Base-by-base conservation (phyloP, 2,888 invertebrate species). In the Sphecodes monilicornis region DNA sequence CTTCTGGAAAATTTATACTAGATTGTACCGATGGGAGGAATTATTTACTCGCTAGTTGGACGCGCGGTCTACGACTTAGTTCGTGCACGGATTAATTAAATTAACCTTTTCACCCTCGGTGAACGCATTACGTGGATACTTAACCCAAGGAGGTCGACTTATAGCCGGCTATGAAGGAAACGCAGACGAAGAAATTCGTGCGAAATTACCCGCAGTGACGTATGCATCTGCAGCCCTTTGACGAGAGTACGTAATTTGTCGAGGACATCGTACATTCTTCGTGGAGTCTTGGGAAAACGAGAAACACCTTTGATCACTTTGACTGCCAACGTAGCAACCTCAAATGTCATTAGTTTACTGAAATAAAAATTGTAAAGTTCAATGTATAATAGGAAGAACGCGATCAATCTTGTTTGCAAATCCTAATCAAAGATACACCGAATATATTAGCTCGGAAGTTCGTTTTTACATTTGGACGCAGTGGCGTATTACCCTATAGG, bases 81-180 rank as follows among this genome's bases (percentile, higher is more conserved):
- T 73, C 75, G 66, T 74, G 78, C 36, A 46, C 16, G 72, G 57
- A 73, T 78, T 89, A 86, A 88, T 88, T 89, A 71, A 86, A 88
- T 89, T 85, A 88, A 83, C 71, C 75, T 85, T 83, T 83, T 73
- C 74, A 46, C 76, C 60, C 54, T 78, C 72, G 54, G 74, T 39
- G 57, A 66, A 68, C 79, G n/a, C 82, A 75, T 81, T 76, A 80
- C 80, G 80, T 76, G 81, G 77, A 86, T 81, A 64, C 73, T 80
- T 60, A 74, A 78, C 73, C 73, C 75, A 68, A 74, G 80, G 57
- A 73, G 41, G 29, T 46, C 16, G 16, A 57, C 43, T 46, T 29
- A 54, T 29, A 43, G 18, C 16, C 29, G 18, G 4, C 74, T 39
- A 4, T 54, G 57, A 46, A 46, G 70, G 41, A 71, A 66, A 80